These are phyloP conservation scores for Halcyon leucocephala DNA, from an alignment of 2,797 vertebrate species.

Conservation along the genomic window DNA sequence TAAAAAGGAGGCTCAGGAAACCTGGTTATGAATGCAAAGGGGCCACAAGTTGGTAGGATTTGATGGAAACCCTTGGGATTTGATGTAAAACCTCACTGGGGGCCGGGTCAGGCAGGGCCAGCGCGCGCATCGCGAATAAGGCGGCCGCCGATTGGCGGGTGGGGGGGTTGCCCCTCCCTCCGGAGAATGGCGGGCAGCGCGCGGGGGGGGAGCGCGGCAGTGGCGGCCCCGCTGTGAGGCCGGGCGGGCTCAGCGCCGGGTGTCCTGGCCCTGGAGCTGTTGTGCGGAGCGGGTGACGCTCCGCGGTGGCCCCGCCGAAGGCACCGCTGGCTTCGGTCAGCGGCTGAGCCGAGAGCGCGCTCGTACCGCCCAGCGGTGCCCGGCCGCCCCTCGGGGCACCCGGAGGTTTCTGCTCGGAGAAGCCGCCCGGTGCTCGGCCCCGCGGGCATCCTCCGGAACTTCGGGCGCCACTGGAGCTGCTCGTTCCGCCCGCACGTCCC, in stretches of 20 bases:
- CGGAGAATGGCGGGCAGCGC: not conserved
- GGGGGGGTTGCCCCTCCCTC: not conserved
- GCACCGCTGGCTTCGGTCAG: not conserved
- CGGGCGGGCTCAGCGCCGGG: not conserved
- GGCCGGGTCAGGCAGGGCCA: not conserved
- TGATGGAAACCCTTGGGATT: not conserved
- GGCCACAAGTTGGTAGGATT: not conserved
- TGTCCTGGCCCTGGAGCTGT: too few relatives aligned
- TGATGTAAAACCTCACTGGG: not conserved
- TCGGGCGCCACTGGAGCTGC: fast-evolving
- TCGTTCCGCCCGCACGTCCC: not conserved
- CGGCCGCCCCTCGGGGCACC: fast-evolving
- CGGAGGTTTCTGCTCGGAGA: fast-evolving
- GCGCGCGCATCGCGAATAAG: not conserved
- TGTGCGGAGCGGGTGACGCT: too few relatives aligned
- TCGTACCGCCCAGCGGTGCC: fast-evolving
- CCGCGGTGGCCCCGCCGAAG: not conserved
- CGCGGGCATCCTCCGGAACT: not conserved
- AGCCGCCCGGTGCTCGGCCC: fast-evolving
- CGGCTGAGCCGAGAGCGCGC: not conserved
- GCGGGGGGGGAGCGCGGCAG: too few relatives aligned
- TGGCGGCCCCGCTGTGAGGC: not conserved
- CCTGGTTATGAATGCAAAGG: not conserved
- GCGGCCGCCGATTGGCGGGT: not conserved
- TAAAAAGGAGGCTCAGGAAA: not conserved